Conservation (phyloP, 2,888 invertebrate genomes). For the Ceriagrion tenellum region DNA sequence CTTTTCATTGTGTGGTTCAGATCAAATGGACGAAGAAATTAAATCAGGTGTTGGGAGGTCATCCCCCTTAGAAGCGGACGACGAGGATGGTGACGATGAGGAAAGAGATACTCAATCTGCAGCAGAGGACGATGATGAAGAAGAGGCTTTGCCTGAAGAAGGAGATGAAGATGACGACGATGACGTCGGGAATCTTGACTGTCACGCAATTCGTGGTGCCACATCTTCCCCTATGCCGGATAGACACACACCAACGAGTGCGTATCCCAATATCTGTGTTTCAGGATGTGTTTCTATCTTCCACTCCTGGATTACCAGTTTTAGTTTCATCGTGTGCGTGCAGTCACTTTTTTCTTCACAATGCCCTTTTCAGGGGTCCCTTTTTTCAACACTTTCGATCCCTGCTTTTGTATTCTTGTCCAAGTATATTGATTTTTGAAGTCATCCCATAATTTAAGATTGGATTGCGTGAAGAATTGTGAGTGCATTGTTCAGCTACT, state of each 20-base stretch:
- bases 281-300: slow-evolving; percentile 31
- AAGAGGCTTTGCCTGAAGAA: slow-evolving; percentile 79
- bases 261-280: not conserved
- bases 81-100: slow-evolving; percentile 78
- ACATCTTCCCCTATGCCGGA: slow-evolving; percentile 64
- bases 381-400: too few relatives aligned
- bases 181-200: slow-evolving; percentile 68
- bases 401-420: too few relatives aligned
- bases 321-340: not conserved
- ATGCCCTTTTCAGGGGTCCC: too few relatives aligned
- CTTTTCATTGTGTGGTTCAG: slow-evolving; percentile 16
- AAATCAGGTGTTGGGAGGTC: slow-evolving; percentile 60
- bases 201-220: slow-evolving; percentile 51
- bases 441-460: too few relatives aligned
- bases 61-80: slow-evolving; percentile 64
- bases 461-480: too few relatives aligned
- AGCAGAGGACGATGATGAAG: slow-evolving; percentile 88
- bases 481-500: too few relatives aligned
- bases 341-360: too few relatives aligned
- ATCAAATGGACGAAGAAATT: slow-evolving; percentile 52
- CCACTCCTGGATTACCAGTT: slow-evolving; percentile 66
- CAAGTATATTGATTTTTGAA: too few relatives aligned
- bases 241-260: slow-evolving; percentile 65
- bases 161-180: slow-evolving; percentile 72
- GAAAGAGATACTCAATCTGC: slow-evolving; percentile 88